These are phyloP conservation scores for Dissostichus mawsoni DNA, from an alignment of 2,113 vertebrate species.

Conservation along the genomic window DNA sequence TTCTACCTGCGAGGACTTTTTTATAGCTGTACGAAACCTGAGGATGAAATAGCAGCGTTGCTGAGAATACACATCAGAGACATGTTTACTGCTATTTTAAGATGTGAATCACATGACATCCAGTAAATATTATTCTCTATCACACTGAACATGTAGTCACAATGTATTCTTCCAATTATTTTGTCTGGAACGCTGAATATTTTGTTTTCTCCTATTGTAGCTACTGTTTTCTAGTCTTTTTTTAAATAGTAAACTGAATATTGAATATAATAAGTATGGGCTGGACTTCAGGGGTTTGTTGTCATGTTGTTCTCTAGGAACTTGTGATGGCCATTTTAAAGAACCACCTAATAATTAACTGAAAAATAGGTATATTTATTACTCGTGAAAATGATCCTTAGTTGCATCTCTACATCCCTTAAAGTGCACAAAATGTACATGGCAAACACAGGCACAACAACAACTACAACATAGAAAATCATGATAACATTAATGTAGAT, in stretches of 20 bases:
- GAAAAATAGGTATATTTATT: not conserved
- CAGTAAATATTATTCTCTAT: not conserved
- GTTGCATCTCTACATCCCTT: not conserved
- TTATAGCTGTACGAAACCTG: slow-evolving; percentile 11
- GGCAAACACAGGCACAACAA: not conserved
- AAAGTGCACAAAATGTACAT: not conserved
- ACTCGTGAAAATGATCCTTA: not conserved
- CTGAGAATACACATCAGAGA: slow-evolving; percentile 10
- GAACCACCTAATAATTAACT: not conserved
- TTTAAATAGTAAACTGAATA: not conserved
- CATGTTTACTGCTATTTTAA: slow-evolving; percentile 36
- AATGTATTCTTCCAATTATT: not conserved
- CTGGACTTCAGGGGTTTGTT: not conserved
- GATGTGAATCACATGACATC: not conserved
- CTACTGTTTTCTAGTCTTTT: not conserved
- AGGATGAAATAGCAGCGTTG: slow-evolving; percentile 17
- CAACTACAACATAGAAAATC: not conserved
- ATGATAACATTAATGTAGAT: not conserved
- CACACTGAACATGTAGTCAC: not conserved
- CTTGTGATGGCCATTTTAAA: not conserved
- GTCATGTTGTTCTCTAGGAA: not conserved
- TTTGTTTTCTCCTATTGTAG: not conserved
- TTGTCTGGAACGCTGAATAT: not conserved
- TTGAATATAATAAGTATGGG: not conserved
- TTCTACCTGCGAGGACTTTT: slow-evolving; percentile 30